Base-by-base conservation (phyloP, 1,140 invertebrate species). In the Aphelenchoides fujianensis region DNA sequence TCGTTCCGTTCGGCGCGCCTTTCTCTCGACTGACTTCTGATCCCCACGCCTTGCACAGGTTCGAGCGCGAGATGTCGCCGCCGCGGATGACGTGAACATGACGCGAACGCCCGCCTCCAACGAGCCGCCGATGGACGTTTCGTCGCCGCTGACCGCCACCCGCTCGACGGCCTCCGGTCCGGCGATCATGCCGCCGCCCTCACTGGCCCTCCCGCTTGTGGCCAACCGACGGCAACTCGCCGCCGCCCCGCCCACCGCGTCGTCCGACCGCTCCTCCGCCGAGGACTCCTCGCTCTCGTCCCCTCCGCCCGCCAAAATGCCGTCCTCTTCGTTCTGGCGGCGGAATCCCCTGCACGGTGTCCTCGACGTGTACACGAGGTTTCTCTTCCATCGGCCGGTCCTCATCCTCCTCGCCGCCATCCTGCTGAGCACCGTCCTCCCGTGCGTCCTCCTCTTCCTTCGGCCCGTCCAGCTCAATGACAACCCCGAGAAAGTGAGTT, bases 401-500 rank as follows among this genome's bases (percentile, higher is more conserved):
- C 30, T 37, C 0, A 30, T 66, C 12, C 32, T 66, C 28, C 12
- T 66, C 32, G 0, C 31, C 32, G 23, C 36, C 31, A 12, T 66
- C 30, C 31, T 34, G 28, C 30, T 37, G 9, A 16, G 31, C 32
- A 34, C 36, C 12, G 53, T 66, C 30, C 16, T 81, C 30, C 79
- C 79, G 16, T 27, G 55, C 2, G n/a, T 27, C 3, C 5, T 79
- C 19, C 57, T 81, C 12, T 54, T 55, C 28, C 23, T 76, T 16
- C 73, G 68, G 19, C 80, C 80, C 0, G 48, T 82, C 16, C 35
- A 52, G 7, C 67, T 81, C n/a, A 70, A 74, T 12, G 69, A 72
- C 64, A 82, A 80, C 73, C 79, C 80, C 0, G 80, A 82, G 67
- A 82, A 81, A 53, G 79, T 81, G 36, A 61, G 19, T 28, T n/a